A percentile compares a stretch with the other conserved stretches of the same genome.
phyloP scores from a whole-genome alignment of 2,888 invertebrate genomes.

The Plemyria rubiginata region DNA sequence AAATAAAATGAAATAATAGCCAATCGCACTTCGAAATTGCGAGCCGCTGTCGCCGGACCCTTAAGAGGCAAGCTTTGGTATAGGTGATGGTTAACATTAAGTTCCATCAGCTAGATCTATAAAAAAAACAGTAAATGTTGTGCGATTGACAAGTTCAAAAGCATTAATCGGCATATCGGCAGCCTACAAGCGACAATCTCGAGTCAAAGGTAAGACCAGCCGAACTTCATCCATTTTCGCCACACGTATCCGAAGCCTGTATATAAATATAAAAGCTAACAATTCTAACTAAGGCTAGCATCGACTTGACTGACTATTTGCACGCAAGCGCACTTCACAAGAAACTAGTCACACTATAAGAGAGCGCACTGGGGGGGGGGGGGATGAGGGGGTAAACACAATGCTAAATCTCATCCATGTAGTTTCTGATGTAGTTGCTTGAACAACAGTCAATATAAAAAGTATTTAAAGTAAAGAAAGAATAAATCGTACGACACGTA shows the following conservation, averaged over 20 bases:
- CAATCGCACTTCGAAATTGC: no score
- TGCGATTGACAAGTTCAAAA: no score
- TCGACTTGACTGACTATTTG: constrained; percentile 5
- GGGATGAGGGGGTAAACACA: not conserved
- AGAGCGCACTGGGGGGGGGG: not conserved
- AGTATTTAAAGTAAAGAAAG: no score
- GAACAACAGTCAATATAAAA: not conserved
- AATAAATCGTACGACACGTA: no score
- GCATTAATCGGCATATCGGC: not conserved
- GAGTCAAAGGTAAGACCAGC: constrained; percentile 21
- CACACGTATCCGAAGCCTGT: constrained; percentile 17
- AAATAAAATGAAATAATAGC: no score
- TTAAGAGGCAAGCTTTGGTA: no score
- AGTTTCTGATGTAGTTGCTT: not conserved
- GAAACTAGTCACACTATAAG: no score
- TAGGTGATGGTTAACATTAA: no score
- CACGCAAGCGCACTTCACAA: constrained; percentile 1
- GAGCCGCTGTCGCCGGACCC: no score
- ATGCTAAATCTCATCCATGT: not conserved
- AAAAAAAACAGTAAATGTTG: no score
- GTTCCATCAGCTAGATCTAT: no score
- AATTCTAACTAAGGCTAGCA: constrained; percentile 8
- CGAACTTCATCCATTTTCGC: constrained; percentile 26
- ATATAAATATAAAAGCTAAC: constrained; percentile 10
- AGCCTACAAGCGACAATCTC: not conserved